phyloP scores from a whole-genome alignment of 2,888 invertebrate genomes.

The Magallana nippona region DNA sequence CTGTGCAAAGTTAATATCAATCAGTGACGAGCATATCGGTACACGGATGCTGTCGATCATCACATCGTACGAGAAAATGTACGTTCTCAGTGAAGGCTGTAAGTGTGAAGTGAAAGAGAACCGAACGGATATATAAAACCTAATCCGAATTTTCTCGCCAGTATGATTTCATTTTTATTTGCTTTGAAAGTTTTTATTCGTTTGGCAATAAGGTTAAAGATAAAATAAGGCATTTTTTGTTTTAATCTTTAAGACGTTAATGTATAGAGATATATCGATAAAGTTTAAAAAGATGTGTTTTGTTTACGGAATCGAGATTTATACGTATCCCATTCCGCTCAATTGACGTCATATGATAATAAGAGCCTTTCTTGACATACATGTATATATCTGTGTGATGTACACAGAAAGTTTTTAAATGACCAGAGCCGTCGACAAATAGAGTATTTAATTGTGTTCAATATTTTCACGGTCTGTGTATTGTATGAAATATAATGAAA shows the following conservation, averaged over 20 bases:
- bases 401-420: conserved; percentile 8
- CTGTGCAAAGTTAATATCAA: conserved; percentile 12
- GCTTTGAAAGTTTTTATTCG: no score
- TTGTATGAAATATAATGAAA: neutral
- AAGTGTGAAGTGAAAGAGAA: conserved; percentile 28
- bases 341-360: conserved; percentile 33
- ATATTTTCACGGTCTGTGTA: neutral
- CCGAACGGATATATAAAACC: neutral
- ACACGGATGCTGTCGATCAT: conserved; percentile 15
- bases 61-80: conserved; percentile 14
- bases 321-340: neutral
- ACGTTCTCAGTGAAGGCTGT: conserved; percentile 5
- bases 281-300: no score
- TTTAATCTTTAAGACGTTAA: no score
- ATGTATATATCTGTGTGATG: neutral
- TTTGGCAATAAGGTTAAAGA: no score
- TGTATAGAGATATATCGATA: no score
- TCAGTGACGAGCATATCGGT: neutral
- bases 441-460: neutral
- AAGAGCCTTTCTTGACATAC: conserved; percentile 13
- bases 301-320: neutral
- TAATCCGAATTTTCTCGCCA: neutral
- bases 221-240: no score
- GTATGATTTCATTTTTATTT: no score
- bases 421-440: neutral